phyloP scores from a whole-genome alignment of 2,113 vertebrate species.

The Echinops telfairi region DNA sequence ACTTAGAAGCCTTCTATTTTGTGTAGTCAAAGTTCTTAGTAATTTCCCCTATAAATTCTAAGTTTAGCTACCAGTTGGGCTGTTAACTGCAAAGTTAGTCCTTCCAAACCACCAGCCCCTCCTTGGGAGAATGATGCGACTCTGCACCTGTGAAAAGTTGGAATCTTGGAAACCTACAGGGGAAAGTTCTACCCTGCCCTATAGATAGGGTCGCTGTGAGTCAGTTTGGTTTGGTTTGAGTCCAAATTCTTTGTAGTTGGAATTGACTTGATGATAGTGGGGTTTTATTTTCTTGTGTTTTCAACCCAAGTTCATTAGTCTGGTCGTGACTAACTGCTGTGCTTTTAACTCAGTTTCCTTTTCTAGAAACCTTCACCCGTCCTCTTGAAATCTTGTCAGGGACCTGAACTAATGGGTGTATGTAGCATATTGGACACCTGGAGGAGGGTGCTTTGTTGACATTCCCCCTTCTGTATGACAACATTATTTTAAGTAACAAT shows the following conservation, averaged over 20 bases:
- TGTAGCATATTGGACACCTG: neutral
- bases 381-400: neutral
- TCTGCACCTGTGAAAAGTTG: too few relatives aligned
- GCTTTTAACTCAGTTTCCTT: neutral
- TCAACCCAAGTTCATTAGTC: too few relatives aligned
- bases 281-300: too few relatives aligned
- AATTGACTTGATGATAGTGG: too few relatives aligned
- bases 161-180: too few relatives aligned
- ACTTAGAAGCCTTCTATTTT: neutral
- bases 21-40: neutral
- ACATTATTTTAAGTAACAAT: constrained; percentile 31
- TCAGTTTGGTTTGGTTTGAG: too few relatives aligned
- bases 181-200: too few relatives aligned
- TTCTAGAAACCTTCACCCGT: neutral
- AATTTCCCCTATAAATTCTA: neutral
- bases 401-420: neutral
- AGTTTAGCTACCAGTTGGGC: neutral
- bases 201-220: too few relatives aligned
- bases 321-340: neutral
- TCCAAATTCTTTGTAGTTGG: too few relatives aligned
- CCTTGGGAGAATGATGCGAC: too few relatives aligned
- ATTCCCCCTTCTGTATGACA: neutral
- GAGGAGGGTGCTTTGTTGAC: neutral
- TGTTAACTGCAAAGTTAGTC: too few relatives aligned
- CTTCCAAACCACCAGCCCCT: too few relatives aligned